Percentiles rank a stretch among this genome's conserved stretches.
phyloP scores from a whole-genome alignment of 2,797 vertebrate genomes.

The Natrix natrix region DNA sequence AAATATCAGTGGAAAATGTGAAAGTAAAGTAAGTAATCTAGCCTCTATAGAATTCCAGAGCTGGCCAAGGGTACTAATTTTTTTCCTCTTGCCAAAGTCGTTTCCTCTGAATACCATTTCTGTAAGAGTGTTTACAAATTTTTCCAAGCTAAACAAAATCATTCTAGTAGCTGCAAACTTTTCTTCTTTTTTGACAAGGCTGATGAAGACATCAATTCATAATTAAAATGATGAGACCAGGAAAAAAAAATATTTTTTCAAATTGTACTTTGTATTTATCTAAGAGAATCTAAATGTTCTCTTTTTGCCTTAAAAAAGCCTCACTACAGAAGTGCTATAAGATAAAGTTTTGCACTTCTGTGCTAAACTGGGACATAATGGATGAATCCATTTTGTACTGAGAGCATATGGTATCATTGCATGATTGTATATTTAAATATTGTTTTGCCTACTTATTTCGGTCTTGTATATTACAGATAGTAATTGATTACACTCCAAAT shows the following conservation, averaged over 20 bases:
- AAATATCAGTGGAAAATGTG: neutral
- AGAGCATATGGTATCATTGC: neutral
- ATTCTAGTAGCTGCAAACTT: neutral
- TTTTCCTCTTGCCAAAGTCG: neutral
- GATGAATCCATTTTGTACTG: neutral
- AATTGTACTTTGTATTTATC: neutral
- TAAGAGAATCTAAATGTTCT: neutral
- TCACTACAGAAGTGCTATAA: neutral
- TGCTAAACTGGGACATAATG: neutral
- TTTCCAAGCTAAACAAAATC: neutral
- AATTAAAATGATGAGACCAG: neutral
- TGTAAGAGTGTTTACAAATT: neutral
- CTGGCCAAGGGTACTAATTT: neutral
- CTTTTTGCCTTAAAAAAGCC: neutral
- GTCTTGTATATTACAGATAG: neutral
- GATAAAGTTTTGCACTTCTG: neutral
- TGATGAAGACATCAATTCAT: neutral
- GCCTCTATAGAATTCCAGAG: neutral
- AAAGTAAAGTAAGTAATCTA: neutral
- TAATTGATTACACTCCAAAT: neutral
- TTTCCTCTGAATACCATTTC: neutral
- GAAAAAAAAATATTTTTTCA: neutral
- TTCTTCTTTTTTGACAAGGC: neutral
- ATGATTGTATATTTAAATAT: neutral
- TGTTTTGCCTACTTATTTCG: neutral